Evolutionary conservation across 2,797 vertebrate species (phyloP), one percentile per base, ranked within the genome.

Genomic region (Anguilla megastoma): DNA sequence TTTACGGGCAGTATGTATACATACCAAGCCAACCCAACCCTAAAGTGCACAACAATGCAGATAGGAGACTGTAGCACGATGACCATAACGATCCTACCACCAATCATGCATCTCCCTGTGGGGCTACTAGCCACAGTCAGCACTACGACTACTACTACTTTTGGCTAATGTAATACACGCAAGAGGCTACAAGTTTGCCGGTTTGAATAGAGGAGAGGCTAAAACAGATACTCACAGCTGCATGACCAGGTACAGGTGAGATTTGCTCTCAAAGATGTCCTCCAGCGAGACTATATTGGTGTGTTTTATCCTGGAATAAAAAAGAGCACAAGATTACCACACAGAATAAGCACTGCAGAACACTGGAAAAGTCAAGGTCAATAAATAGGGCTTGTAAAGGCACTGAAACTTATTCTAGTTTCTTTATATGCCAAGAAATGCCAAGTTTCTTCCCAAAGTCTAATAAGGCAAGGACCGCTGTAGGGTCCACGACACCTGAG

Each of bases 231-330:
- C 98, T 98, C 93, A 99, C 98, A 99, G 96, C 93, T 99, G 98
- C 98, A 99, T 99, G 94, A 99, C 97, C 88, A 99, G 97, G 94
- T 99, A 99, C 87, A 99, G 97, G 91, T 99, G 98, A 85, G 97
- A 97, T 88, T 96, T 93, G 74, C 97, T 99, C 94, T 99, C 98
- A 3, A 98, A 99, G 94, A 99, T 99, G 93, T 99, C 98, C 92
- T 99, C 98, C 96, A 99, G 94, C 0, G 98, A 96, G 90, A 99
- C 98, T 0, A 99, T 99, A 92, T 99, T 99, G 89, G 97, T 95
- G 88, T 99, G 98, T 92, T 99, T 97, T 95, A 99, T 98, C 96
- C 98, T 99, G 93, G 41, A 94, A 91, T 60, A 83, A 36, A 92
- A 54, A 86, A 85, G 63, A 89, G 91, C 0, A 84, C 45, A 84